phyloP scores from a whole-genome alignment of 2,797 vertebrate species.

The Petrocephalus schoutedeni region DNA sequence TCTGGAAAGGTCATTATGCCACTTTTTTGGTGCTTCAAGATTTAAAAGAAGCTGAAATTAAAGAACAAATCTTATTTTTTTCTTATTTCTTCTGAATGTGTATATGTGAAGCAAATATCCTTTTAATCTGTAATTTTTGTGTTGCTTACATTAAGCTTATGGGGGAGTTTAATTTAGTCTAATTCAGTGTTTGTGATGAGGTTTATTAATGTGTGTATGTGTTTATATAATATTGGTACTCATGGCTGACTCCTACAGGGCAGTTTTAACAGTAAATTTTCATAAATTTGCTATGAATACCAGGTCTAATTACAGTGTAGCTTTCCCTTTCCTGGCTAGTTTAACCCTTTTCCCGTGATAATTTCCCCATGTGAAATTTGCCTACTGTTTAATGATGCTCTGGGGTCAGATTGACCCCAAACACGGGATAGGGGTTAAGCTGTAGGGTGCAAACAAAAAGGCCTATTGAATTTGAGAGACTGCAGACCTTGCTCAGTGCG shows the following conservation, averaged over 20 bases:
- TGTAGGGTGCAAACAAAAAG: neutral
- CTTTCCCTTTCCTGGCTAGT: neutral
- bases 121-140: constrained; percentile 57
- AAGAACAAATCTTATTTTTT: constrained; percentile 42
- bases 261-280: neutral
- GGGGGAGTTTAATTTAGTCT: constrained; percentile 26
- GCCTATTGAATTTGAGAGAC: neutral
- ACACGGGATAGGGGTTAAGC: neutral
- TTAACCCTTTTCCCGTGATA: neutral
- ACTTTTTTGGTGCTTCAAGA: constrained; percentile 31
- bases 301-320: neutral
- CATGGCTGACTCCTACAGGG: neutral
- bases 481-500: neutral
- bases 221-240: constrained; percentile 24
- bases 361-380: no score
- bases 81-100: constrained; percentile 48
- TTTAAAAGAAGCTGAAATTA: constrained; percentile 44
- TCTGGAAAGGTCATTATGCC: constrained; percentile 35
- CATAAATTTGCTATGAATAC: neutral
- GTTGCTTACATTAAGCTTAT: constrained; percentile 43
- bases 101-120: constrained; percentile 51
- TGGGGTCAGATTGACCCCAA: no score
- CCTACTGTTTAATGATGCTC: no score
- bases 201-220: constrained; percentile 28
- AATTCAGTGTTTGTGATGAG: constrained; percentile 36